A percentile compares a stretch with the other conserved stretches of the same genome.
phyloP scores from a whole-genome alignment of 2,113 vertebrate species.

The Urocitellus parryii region DNA sequence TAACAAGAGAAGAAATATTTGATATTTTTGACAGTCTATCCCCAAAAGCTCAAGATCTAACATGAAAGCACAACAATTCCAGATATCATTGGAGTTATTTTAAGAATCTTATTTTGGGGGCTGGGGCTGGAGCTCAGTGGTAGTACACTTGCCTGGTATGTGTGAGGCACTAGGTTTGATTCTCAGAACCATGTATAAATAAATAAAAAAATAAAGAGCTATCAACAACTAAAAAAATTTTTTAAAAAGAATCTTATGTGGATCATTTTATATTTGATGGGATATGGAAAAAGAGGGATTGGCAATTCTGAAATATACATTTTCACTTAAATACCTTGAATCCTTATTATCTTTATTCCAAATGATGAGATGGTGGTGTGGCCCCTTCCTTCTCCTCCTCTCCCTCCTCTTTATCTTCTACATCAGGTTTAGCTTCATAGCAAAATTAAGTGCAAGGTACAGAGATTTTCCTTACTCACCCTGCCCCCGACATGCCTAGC shows the following conservation, averaged over 20 bases:
- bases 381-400: not conserved
- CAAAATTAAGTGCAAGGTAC: not conserved
- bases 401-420: not conserved
- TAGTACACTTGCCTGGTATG: no score
- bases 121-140: no score
- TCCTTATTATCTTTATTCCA: not conserved
- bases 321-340: not conserved
- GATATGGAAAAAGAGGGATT: not conserved
- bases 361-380: not conserved
- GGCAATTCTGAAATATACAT: not conserved
- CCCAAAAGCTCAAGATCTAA: not conserved
- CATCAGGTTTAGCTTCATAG: not conserved
- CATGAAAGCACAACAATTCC: not conserved
- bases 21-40: not conserved
- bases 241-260: not conserved
- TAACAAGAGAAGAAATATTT: conserved; percentile 6
- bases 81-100: not conserved
- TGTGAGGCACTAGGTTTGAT: no score
- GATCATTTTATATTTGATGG: not conserved
- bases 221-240: no score
- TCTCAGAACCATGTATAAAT: no score
- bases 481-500: rapidly evolving
- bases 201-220: no score
- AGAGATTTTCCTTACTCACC: not conserved
- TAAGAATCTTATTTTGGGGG: not conserved